Conservation (phyloP, 2,797 vertebrate genomes). For the Buceros bicornis region DNA sequence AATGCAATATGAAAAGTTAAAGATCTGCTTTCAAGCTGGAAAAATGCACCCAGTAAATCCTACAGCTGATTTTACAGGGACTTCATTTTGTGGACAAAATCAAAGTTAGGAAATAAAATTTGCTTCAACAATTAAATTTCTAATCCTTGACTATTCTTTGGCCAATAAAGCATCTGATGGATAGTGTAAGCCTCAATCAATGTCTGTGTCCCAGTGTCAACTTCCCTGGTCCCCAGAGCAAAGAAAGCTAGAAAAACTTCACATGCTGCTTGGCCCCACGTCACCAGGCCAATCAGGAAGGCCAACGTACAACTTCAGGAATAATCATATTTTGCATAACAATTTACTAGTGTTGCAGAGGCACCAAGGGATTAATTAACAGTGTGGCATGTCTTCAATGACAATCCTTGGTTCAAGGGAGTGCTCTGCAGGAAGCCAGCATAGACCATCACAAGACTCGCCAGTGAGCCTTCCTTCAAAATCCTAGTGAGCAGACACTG, state of each 20-base stretch:
- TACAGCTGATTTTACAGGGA: neutral
- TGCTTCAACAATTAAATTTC: constrained; percentile 53
- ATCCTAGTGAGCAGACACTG: neutral
- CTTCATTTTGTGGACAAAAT: constrained; percentile 53
- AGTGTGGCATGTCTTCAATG: neutral
- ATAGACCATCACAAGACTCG: neutral
- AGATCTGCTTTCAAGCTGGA: constrained; percentile 33
- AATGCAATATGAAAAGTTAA: constrained; percentile 3
- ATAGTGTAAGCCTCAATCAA: constrained; percentile 8
- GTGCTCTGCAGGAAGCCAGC: neutral
- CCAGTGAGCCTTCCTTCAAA: neutral
- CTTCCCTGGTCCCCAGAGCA: neutral
- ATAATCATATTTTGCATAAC: neutral
- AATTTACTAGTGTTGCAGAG: neutral
- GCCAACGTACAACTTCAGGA: neutral
- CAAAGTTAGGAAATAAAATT: constrained; percentile 68
- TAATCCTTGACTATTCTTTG: constrained; percentile 54
- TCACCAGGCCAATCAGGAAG: neutral
- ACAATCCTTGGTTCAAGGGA: neutral
- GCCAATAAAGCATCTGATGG: constrained; percentile 37
- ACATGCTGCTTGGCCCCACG: neutral
- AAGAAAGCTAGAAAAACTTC: neutral
- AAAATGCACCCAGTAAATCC: constrained; percentile 50
- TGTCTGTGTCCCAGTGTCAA: neutral
- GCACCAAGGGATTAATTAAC: neutral